These are phyloP conservation scores for Poeciliopsis retropinna DNA, from an alignment of 2,113 vertebrate genomes.

Conservation along the genomic window DNA sequence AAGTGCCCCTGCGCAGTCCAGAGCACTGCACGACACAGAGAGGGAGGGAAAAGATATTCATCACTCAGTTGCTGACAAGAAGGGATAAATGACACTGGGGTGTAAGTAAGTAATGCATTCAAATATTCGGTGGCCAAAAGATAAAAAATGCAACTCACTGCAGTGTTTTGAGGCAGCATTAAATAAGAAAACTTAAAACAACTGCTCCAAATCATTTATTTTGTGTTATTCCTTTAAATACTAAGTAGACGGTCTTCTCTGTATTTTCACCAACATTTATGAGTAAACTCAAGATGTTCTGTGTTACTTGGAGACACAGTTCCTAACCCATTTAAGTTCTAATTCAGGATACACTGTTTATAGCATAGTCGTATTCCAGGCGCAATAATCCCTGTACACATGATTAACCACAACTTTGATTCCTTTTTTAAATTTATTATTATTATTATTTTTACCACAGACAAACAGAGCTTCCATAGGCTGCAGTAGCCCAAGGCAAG, in stretches of 20 bases:
- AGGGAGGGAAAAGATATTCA: not conserved
- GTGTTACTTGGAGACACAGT: constrained; percentile 33
- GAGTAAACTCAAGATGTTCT: constrained; percentile 33
- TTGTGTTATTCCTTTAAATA: constrained; percentile 26
- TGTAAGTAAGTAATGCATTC: constrained; percentile 39
- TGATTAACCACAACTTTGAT: constrained; percentile 51
- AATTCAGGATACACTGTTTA: constrained; percentile 53
- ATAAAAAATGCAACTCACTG: constrained; percentile 36
- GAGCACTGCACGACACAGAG: constrained; percentile 80
- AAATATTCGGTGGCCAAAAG: constrained; percentile 23
- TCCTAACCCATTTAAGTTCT: constrained; percentile 44
- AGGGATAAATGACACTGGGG: constrained; percentile 32
- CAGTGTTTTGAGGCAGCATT: constrained; percentile 28
- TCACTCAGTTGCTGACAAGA: constrained; percentile 7
- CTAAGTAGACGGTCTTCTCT: constrained; percentile 19
- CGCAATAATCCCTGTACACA: constrained; percentile 47
- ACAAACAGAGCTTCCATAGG: constrained; percentile 15
- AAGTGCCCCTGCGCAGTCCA: constrained; percentile 98
- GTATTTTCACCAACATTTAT: constrained; percentile 23
- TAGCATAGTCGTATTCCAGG: constrained; percentile 39
- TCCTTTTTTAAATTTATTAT: no score
- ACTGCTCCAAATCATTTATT: constrained; percentile 17
- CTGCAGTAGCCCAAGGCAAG: constrained; percentile 5
- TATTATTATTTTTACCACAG: constrained; percentile 10
- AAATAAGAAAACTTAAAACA: constrained; percentile 12